Conservation (phyloP, 2,113 vertebrate genomes). For the Malurus elegans region DNA sequence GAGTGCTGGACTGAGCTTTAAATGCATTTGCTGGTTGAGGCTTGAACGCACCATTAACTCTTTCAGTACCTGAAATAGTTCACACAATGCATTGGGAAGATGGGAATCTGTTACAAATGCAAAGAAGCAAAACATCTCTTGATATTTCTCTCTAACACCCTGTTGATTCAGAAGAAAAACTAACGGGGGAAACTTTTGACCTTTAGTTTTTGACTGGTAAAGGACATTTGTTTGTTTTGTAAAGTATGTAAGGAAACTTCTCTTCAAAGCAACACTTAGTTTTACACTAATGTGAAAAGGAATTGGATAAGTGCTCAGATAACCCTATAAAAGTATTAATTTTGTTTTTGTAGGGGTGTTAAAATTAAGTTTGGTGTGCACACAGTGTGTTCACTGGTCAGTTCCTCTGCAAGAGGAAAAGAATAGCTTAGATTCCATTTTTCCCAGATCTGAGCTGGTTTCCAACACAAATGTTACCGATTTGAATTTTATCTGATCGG, state of each 20-base stretch:
- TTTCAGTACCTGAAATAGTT: constrained; percentile 34
- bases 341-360: constrained; percentile 25
- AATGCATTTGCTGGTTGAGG: constrained; percentile 66
- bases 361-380: background rate
- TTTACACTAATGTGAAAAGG: constrained; percentile 6
- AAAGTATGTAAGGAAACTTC: constrained; percentile 22
- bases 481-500: constrained; percentile 70
- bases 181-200: background rate
- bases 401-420: constrained; percentile 41
- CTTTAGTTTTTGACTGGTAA: constrained; percentile 29
- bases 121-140: background rate
- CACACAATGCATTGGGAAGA: background rate
- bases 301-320: constrained; percentile 26
- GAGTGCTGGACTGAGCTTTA: constrained; percentile 70
- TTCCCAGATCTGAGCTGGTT: constrained; percentile 60
- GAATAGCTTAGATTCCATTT: constrained; percentile 62
- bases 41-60: constrained; percentile 65
- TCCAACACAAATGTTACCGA: constrained; percentile 70
- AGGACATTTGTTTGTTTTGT: background rate
- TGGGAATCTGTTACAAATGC: background rate
- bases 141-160: background rate
- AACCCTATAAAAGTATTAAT: constrained; percentile 8
- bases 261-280: constrained; percentile 30
- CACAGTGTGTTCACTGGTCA: constrained; percentile 17
- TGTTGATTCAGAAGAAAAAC: background rate